Base-by-base conservation (phyloP, 2,888 invertebrate genomes). In the Polydrusus cervinus region DNA sequence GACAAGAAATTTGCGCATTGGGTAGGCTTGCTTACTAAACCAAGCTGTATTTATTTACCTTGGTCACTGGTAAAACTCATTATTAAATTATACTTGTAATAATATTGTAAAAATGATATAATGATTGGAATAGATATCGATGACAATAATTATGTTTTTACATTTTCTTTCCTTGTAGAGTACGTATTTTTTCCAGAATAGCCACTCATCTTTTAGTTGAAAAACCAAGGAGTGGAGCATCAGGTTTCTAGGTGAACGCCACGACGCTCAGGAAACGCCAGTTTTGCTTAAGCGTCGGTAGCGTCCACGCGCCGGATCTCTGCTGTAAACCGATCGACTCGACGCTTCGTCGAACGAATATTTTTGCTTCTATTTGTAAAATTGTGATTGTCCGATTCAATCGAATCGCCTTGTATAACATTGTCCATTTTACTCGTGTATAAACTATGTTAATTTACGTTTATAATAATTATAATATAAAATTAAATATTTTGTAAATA, bases 331-430 rank as follows among this genome's bases (percentile, higher is more conserved):
- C 40, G 43, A 47, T 47, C 60, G 60, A 61, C 69, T 60, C 69
- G 61, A 69, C 69, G 57, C 34, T 14, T 18, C 49, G 49, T 40
- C 69, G 69, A 69, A 69, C 69, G 57, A 69, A 40, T 20, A 1
- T 67, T 64, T 71, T 61, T 67, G 66, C 67, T 72, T 72, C 72
- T 72, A 72, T 67, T 73, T 73, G 67, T 61, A 73, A 67, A 71
- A 2, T 11, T 18, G 71, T 64, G 64, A 10, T 49, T 57, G 53
- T 64, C 43, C 61, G 18, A 49, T 34, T 49, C 18, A 34, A 6
- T 70, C 45, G 45, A 14, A 30, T 57, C 71, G 65, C 47, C 65
- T 64, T 61, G 67, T 67, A 73, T 60, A 67, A 61, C 49, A 61
- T 14, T 61, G 51, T 49, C 43, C 60, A 25, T 66, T 20, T 66